Evolutionary conservation across 2,888 invertebrate species (phyloP), one percentile per base, ranked within the genome.

Genomic region (Rhaphigaster nebulosa): DNA sequence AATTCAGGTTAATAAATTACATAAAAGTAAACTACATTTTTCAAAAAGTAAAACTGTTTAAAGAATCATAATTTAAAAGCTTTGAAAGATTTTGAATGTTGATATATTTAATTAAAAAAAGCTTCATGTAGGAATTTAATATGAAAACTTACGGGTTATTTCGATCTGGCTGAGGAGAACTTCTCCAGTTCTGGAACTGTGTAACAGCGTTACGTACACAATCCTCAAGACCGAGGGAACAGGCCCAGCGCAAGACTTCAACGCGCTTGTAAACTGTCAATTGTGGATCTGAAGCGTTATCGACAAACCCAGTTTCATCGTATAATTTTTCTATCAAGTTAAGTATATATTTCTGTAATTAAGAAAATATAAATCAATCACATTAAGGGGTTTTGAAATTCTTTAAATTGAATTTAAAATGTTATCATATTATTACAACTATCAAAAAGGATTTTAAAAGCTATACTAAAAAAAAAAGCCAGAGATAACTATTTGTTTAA

Each of bases 121-220:
- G 4, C 45, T 45, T 45, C 45, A 45, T 45, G 4, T 45, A 45
- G 10, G 45, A 45, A 45, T 10, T 45, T 10, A 45, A 4, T 29
- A 65, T 3, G 26, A 84, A 41, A 90, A 94, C 95, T 95, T 94
- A 97, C 97, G 97, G 96, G 93, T 97, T 97, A 92, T 95, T 95
- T 3, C 94, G 94, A 92, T 97, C 96, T 2, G 97, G 97, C 93
- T 96, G 95, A 0, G 96, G 95, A 0, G 95, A 94, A 90, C 95
- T 94, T 93, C 96, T 96, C 97, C 97, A 97, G 92, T 96, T 96
- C 54, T 96, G 95, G 93, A 97, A 98, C 93, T 96, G 95, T 23
- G 95, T 94, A 12, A 96, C 95, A 0, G 97, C 96, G 91, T 96
- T 96, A n/a, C 95, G 94, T 20, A 98, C 94, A 93, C 98, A 98